Conservation (phyloP, 2,113 vertebrate species). For the Erythrocebus patas region DNA sequence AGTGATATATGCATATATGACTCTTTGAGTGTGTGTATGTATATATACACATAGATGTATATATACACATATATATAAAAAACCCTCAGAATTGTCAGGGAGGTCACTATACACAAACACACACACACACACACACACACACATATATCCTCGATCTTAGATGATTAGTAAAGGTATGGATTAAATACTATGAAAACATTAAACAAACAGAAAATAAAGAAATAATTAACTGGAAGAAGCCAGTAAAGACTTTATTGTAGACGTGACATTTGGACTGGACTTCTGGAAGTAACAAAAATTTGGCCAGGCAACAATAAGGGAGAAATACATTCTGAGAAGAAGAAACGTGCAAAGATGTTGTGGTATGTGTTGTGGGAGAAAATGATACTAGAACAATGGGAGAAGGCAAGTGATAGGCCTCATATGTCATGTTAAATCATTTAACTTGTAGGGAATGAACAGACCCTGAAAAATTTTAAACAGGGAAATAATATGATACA, state of each 20-base stretch:
- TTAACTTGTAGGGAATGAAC: not conserved
- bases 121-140: too few species aligned
- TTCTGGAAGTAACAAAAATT: not conserved
- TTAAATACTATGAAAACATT: not conserved
- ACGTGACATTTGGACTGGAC: not conserved
- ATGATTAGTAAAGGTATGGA: not conserved
- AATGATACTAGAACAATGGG: not conserved
- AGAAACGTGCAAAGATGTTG: not conserved
- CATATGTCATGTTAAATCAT: not conserved
- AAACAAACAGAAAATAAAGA: not conserved
- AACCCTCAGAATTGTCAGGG: too few species aligned
- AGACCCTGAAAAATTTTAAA: not conserved
- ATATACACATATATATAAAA: too few species aligned
- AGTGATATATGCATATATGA: conserved; percentile 79
- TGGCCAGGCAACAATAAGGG: not conserved
- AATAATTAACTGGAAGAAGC: not conserved
- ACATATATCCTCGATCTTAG: not conserved
- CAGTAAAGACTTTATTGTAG: not conserved
- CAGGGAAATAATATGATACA: not conserved
- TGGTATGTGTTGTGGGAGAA: not conserved
- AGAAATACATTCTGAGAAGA: not conserved
- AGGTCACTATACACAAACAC: too few species aligned
- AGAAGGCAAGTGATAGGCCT: not conserved
- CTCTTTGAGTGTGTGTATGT: conserved; percentile 41
- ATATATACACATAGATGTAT: too few species aligned